These are phyloP conservation scores for Plagodis dolabraria DNA, from an alignment of 2,888 invertebrate species.

Conservation along the genomic window DNA sequence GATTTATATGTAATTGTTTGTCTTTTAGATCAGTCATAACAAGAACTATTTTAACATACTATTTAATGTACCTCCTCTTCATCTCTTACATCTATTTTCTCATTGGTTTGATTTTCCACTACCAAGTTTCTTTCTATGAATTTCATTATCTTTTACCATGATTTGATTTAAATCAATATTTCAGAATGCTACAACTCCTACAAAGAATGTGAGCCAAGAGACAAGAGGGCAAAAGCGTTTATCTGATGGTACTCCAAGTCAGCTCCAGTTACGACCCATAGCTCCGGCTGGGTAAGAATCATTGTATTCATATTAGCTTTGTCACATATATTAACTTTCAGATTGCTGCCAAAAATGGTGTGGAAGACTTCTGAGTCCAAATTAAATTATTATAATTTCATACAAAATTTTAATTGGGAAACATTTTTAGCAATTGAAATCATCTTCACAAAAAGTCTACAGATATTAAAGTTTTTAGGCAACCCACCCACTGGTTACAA, in stretches of 20 bases:
- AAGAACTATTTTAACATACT: too few relatives aligned
- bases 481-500: too few relatives aligned
- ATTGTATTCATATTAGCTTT: neutral
- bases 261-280: slow-evolving; percentile 74
- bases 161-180: slow-evolving; percentile 34
- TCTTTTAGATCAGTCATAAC: too few relatives aligned
- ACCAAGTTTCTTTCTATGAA: neutral
- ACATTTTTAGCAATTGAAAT: neutral
- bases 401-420: neutral
- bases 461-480: too few relatives aligned
- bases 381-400: neutral
- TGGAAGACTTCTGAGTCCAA: neutral
- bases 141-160: too few relatives aligned
- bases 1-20: too few relatives aligned
- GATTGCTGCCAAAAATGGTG: neutral
- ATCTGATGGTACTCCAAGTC: slow-evolving; percentile 77
- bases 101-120: neutral
- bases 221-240: slow-evolving; percentile 73
- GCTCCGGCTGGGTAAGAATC: slow-evolving; percentile 79
- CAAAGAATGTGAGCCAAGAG: slow-evolving; percentile 68
- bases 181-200: slow-evolving; percentile 65
- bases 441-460: too few relatives aligned
- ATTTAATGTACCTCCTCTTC: too few relatives aligned
- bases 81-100: too few relatives aligned
- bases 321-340: neutral